Conservation (phyloP, 1,140 invertebrate species). For the Tetragonula clypearis region DNA sequence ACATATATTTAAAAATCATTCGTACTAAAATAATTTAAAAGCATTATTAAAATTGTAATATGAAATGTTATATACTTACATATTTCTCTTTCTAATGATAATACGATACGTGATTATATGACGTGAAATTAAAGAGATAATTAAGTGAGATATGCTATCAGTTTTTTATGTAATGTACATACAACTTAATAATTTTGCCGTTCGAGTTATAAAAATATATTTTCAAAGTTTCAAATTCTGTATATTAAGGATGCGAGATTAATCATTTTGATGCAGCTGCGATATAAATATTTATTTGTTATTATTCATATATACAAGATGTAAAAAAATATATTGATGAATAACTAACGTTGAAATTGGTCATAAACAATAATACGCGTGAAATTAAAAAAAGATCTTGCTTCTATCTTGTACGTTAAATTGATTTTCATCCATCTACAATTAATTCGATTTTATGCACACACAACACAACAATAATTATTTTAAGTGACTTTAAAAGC, state of each 20-base stretch:
- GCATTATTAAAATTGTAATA: background rate
- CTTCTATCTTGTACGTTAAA: background rate
- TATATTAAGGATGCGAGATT: background rate
- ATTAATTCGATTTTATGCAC: constrained; percentile 21
- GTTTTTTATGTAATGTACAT: background rate
- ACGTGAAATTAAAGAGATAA: constrained; percentile 5
- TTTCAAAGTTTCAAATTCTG: background rate
- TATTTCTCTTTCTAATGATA: background rate
- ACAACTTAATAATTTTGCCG: background rate
- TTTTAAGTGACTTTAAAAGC: constrained; percentile 24
- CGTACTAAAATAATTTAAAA: background rate
- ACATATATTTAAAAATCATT: background rate
- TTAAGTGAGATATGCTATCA: background rate
- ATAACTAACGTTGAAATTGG: background rate
- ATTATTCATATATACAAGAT: constrained; percentile 36
- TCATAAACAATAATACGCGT: background rate
- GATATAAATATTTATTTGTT: constrained; percentile 48
- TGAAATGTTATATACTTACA: background rate
- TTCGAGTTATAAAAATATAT: background rate
- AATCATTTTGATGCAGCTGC: constrained; percentile 17
- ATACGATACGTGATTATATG: background rate
- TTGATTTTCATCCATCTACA: background rate
- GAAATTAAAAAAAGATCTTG: constrained; percentile 1
- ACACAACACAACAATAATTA: constrained; percentile 12
- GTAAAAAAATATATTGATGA: constrained; percentile 35